Evolutionary conservation across 1,140 invertebrate species (phyloP).

Genomic region (Melanaphis sacchari): DNA sequence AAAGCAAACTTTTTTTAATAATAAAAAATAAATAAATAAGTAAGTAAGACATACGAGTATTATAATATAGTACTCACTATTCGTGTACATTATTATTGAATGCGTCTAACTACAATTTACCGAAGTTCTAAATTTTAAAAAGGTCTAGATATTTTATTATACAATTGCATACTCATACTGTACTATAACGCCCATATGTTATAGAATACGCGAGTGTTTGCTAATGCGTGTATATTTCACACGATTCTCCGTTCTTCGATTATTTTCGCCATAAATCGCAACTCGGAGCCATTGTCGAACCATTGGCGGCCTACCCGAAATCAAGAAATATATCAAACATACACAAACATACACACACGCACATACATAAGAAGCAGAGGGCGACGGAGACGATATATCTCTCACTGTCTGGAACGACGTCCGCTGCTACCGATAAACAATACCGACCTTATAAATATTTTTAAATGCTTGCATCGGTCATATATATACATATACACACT

Average conservation of each 20-base stretch:
- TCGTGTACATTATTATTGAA: background rate
- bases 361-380: background rate
- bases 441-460: background rate
- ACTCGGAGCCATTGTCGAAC: conserved; percentile 16
- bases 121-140: background rate
- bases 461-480: background rate
- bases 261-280: conserved; percentile 35
- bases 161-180: background rate
- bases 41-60: too few relatives aligned
- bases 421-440: background rate
- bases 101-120: background rate
- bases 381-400: background rate
- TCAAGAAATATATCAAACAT: conserved; percentile 34
- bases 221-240: background rate
- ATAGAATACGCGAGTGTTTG: background rate
- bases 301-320: background rate
- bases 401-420: background rate
- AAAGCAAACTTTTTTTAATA: background rate
- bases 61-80: background rate
- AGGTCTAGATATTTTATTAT: background rate
- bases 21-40: background rate
- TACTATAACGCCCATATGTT: background rate
- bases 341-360: background rate
- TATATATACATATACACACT: background rate
- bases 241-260: background rate